Evolutionary conservation across 2,888 invertebrate genomes (phyloP).

Genomic region (Clepsis dumicolana): DNA sequence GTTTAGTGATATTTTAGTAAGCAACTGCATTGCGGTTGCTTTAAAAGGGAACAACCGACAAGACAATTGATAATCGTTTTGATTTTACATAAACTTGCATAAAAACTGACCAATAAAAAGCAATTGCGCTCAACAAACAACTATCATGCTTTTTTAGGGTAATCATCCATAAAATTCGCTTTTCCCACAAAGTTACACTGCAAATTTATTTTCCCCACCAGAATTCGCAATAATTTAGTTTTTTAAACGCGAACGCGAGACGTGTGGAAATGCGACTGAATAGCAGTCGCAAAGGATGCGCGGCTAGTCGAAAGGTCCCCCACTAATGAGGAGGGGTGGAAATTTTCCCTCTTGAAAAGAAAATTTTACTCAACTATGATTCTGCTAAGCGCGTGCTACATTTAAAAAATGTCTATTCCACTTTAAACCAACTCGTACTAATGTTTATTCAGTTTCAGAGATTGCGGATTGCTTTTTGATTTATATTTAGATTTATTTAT

Average conservation of each 20-base stretch:
- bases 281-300: constrained; percentile 63
- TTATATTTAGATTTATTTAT: too few relatives aligned
- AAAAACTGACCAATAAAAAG: background rate
- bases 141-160: background rate
- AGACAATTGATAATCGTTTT: too few relatives aligned
- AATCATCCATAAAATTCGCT: background rate
- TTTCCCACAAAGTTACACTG: constrained; percentile 18
- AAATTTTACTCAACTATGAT: constrained; percentile 66
- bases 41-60: too few relatives aligned
- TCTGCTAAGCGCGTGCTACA: constrained; percentile 61
- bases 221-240: constrained; percentile 43
- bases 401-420: constrained; percentile 50
- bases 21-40: too few relatives aligned
- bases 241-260: constrained; percentile 53
- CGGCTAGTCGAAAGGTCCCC: constrained; percentile 66
- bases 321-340: constrained; percentile 73
- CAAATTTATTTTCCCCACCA: constrained; percentile 15
- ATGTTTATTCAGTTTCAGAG: background rate
- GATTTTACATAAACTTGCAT: too few relatives aligned
- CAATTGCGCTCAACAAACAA: background rate
- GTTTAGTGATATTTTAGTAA: too few relatives aligned
- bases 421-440: background rate
- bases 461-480: background rate
- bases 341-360: constrained; percentile 69
- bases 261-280: constrained; percentile 58